Evolutionary conservation across 2,113 vertebrate genomes (phyloP).

Genomic region (Scalopus aquaticus): DNA sequence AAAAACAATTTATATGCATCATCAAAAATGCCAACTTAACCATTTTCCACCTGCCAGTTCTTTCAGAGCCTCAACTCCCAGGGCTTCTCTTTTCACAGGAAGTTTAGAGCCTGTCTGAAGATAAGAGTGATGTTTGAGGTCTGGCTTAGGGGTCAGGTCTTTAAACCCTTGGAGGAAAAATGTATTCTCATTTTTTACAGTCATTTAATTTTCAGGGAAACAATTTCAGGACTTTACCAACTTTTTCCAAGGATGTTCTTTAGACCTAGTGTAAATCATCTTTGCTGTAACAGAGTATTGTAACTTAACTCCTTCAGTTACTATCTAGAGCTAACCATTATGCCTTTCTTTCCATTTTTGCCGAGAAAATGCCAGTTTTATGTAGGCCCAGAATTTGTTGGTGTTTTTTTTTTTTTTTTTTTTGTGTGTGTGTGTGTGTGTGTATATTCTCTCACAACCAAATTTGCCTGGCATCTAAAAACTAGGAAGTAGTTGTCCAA

Average conservation of each 20-base stretch:
- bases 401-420: conserved; percentile 6
- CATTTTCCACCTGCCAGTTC: neutral
- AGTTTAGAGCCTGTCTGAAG: neutral
- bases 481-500: neutral
- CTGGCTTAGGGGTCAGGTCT: neutral
- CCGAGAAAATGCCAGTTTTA: neutral
- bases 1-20: neutral
- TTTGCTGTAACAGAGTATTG: neutral
- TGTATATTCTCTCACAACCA: neutral
- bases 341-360: neutral
- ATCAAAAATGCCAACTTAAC: neutral
- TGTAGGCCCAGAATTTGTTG: neutral
- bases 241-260: neutral
- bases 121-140: neutral
- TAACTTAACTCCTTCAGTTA: neutral
- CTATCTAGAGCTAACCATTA: neutral
- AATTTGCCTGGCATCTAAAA: neutral
- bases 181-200: neutral
- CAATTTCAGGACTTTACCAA: neutral
- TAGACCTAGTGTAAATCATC: neutral
- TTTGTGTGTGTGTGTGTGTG: too few relatives aligned
- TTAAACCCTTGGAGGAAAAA: neutral
- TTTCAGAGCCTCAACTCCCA: neutral
- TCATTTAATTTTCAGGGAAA: conserved; percentile 8
- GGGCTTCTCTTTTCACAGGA: neutral